Evolutionary conservation across 2,888 invertebrate species (phyloP), one percentile per base, ranked within the genome.

Genomic region (Drosophila percnosoma): DNA sequence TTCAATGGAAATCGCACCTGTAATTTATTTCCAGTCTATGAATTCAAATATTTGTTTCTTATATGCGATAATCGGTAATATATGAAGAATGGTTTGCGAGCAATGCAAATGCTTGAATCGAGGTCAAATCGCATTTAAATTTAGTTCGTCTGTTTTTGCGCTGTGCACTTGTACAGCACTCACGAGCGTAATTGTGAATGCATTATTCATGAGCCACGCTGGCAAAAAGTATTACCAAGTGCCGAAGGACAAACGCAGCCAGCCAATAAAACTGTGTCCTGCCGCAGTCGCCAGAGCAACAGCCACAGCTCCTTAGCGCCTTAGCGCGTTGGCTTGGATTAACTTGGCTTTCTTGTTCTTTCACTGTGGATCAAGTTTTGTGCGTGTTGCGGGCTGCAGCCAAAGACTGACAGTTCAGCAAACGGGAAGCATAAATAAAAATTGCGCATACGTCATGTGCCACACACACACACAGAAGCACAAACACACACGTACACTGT

Each of bases 111-210:
- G 7, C 38, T 55, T n/a, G 13, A n/a, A 55, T n/a, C 38, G 27
- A 53, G 34, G 34, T 53, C 27, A 8, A 38, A 4, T n/a, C 27
- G 18, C 27, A 54, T 24, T 18, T 38, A 38, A 38, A n/a, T 55
- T n/a, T 27, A 55, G 55, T 38, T 29, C 2, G 15, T 6, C 11
- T 34, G 15, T 34, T 53, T 53, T 54, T 27, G 24, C 29, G 13
- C 54, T 27, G 55, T 38, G 53, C 34, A 53, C 34, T 80, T 51
- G 59, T 57, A 53, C 71, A 69, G 72, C 72, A 78, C 81, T 66
- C 69, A 75, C 71, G 72, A 68, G 82, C 84, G 87, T 87, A 85
- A 85, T 85, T 85, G 85, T 82, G 89, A 81, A 89, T 85, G 87
- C 89, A 85, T 85, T 89, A 85, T 85, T 89, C 85, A 85, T 85